Evolutionary conservation across 2,113 vertebrate species (phyloP), one percentile per base, ranked within the genome.

Genomic region (Condylura cristata): DNA sequence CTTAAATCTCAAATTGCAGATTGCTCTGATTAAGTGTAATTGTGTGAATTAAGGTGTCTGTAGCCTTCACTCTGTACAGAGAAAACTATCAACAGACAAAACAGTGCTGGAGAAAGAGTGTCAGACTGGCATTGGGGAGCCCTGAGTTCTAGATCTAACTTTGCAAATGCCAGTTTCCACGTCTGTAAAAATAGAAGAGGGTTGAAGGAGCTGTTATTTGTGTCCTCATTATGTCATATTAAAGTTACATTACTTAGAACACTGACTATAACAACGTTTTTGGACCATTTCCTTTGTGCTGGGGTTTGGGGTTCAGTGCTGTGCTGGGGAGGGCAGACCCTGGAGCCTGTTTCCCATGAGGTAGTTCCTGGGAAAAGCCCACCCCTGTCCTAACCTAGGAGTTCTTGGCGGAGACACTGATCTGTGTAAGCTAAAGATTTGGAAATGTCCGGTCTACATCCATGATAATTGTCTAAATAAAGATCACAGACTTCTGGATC

Each of bases 1-100:
- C 84, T 93, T 96, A 94, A 92, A 58, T 92, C 83, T 96, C 66
- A 96, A 74, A 94, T 93, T 96, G 95, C 53, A 51, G 79, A 88
- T 90, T 95, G 65, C 91, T 84, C 63, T 97, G 93, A 97, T 97
- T 97, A 95, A 87, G 90, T 58, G 58, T 97, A 93, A 97, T 96
- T 95, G 89, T 87, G 93, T 92, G 80, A 97, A 96, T 96, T 94
- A 95, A 93, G 87, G 74, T 96, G 61, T 96, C 96, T 90, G 39
- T 86, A 60, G 32, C 58, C 85, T 96, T 84, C 53, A 72, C 53
- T 92, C 66, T 65, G 22, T 70, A 24, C 16, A 3, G 51, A 78
- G 93, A 80, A 95, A 91, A 66, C 17, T 82, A 22, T 17, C 44
- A 78, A 44, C 51, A 82, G 76, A 90, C 24, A 79, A 74, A 66